Base-by-base conservation (phyloP, 2,888 invertebrate species). In the Anthrax anthrax region DNA sequence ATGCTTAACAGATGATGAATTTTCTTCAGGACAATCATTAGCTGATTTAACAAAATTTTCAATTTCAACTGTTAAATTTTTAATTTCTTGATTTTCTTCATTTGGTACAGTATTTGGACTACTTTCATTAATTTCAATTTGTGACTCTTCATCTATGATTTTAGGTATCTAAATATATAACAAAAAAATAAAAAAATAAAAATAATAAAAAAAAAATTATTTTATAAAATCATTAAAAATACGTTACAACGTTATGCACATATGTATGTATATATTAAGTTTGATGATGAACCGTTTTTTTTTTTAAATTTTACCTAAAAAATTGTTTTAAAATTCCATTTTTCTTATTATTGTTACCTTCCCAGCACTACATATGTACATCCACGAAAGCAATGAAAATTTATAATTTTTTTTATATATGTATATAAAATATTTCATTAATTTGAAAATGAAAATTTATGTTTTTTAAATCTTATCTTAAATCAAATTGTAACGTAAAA, bases 61-160 rank as follows among this genome's bases (percentile, higher is more conserved):
- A 39, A 63, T 62, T 56, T 62, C 61, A 32, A 59, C 60, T n/a
- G 62, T 59, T 40, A 63, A 55, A 51, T 61, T 58, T n/a, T 56
- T 53, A 46, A 63, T 59, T 47, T 58, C 53, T 34, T 52, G 43
- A 32, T 50, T 39, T 47, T 55, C 56, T 23, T 36, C 45, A 43
- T 47, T 50, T 46, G 50, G 18, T 39, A 39, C 17, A 45, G 37
- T 10, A 37, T 23, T 18, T 19, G 38, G 40, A 46, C 13, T 46
- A 19, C 39, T 51, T 23, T 27, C 23, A 27, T 8, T 27, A 27
- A 12, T 32, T 9, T 12, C 12, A 12, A 12, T 32, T 32, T 12
- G 29, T 32, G 19, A 12, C 41, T 52, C 52, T 18, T 52, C 52
- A 19, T 44, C 32, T 50, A 52, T 50, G 46, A 45, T 39, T 49